Percentiles rank a stretch among this genome's conserved stretches.
These are phyloP conservation scores for Protonibea diacanthus DNA, from an alignment of 2,797 vertebrate genomes.

Conservation along the genomic window DNA sequence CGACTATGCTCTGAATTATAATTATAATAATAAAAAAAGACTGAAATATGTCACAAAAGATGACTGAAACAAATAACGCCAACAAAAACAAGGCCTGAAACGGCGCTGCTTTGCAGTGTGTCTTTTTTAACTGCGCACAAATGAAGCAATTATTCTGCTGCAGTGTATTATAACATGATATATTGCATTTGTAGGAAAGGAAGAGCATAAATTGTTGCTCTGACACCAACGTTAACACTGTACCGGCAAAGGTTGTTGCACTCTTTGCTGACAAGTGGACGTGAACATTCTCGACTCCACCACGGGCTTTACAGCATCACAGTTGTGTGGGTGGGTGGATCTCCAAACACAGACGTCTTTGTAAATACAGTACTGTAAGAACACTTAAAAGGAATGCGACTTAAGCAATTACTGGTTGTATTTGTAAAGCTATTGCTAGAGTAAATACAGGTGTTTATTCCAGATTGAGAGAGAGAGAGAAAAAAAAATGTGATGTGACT, in stretches of 20 bases:
- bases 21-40: background rate
- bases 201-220: background rate
- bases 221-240: background rate
- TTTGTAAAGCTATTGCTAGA: background rate
- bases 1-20: background rate
- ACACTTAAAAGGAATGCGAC: background rate
- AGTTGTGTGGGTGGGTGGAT: conserved; percentile 15
- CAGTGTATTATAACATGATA: background rate
- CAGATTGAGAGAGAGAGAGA: background rate
- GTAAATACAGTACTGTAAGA: conserved; percentile 20
- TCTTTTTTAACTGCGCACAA: background rate
- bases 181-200: background rate
- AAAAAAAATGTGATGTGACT: conserved; percentile 1
- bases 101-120: background rate
- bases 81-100: background rate
- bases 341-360: conserved; percentile 17
- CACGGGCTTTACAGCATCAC: background rate
- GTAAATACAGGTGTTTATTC: conserved; percentile 8
- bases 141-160: background rate
- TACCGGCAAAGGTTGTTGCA: conserved; percentile 1
- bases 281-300: conserved; percentile 24
- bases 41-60: background rate
- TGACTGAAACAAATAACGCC: background rate
- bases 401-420: background rate
- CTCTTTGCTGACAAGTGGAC: conserved; percentile 14